Evolutionary conservation across 2,888 invertebrate genomes (phyloP).

Genomic region (Sarcophaga rosellei): DNA sequence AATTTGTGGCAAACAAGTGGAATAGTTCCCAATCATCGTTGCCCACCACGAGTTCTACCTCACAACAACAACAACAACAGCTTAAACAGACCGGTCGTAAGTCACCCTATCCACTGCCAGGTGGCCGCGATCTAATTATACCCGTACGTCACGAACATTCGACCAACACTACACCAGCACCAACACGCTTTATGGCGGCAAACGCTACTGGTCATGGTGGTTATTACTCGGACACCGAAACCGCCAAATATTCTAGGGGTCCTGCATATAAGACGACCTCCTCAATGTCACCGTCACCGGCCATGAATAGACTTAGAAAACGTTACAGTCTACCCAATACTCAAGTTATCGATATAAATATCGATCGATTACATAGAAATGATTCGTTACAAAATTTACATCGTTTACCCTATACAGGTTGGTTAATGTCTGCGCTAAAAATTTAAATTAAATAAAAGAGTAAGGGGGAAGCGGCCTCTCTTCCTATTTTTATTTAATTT

Average conservation of each 20-base stretch:
- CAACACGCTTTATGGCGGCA: constrained; percentile 23
- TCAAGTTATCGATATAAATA: constrained; percentile 78
- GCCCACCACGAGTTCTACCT: constrained; percentile 31
- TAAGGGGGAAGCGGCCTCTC: background rate
- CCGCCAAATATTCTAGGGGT: constrained; percentile 56
- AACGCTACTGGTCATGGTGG: constrained; percentile 67
- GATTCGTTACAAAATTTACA: constrained; percentile 73
- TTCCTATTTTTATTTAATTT: constrained; percentile 31
- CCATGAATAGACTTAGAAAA: constrained; percentile 75
- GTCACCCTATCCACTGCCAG: constrained; percentile 80
- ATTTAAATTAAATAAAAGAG: background rate
- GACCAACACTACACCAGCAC: constrained; percentile 73
- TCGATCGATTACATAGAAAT: constrained; percentile 79
- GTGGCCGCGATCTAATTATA: constrained; percentile 83
- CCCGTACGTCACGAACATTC: constrained; percentile 86
- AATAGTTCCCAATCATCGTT: constrained; percentile 72
- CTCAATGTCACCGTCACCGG: constrained; percentile 27
- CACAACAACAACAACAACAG: constrained; percentile 5
- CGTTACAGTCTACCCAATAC: constrained; percentile 80
- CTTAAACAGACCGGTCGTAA: constrained; percentile 69
- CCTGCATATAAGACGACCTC: constrained; percentile 44
- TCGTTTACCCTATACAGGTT: constrained; percentile 72
- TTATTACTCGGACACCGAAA: constrained; percentile 76
- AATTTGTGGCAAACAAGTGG: constrained; percentile 80
- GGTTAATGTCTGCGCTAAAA: constrained; percentile 12